phyloP scores from a whole-genome alignment of 2,113 vertebrate genomes.

The Setophaga kirtlandii region DNA sequence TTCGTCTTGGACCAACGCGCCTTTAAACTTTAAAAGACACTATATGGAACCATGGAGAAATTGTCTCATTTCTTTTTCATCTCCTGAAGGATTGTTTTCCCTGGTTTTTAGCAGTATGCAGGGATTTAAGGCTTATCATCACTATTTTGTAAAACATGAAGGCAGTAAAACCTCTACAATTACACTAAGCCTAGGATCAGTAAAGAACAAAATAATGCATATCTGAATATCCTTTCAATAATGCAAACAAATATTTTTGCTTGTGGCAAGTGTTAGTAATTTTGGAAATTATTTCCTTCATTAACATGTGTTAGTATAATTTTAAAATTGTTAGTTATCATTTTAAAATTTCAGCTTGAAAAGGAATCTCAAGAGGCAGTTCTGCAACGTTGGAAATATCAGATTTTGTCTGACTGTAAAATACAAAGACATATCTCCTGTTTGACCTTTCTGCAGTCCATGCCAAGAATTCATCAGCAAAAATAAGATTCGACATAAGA shows the following conservation, averaged over 20 bases:
- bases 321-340: slow-evolving; percentile 44
- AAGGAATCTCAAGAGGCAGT: slow-evolving; percentile 33
- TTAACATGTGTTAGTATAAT: slow-evolving; percentile 10
- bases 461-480: slow-evolving; percentile 17
- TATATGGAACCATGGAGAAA: not conserved
- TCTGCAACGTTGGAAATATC: slow-evolving; percentile 14
- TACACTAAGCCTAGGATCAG: not conserved
- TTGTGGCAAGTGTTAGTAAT: slow-evolving; percentile 5
- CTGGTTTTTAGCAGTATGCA: not conserved
- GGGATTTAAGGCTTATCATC: not conserved
- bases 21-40: not conserved
- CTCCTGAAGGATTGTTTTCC: not conserved
- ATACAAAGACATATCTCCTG: not conserved
- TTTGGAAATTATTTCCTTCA: slow-evolving; percentile 58
- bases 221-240: slow-evolving; percentile 49
- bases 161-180: not conserved
- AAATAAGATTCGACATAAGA: slow-evolving; percentile 6
- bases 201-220: not conserved
- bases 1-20: not conserved
- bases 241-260: slow-evolving; percentile 45
- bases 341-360: slow-evolving; percentile 50
- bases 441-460: slow-evolving; percentile 6
- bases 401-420: not conserved
- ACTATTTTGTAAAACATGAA: not conserved
- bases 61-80: not conserved